Conservation (phyloP, 2,888 invertebrate genomes). For the Caprella mutica region DNA sequence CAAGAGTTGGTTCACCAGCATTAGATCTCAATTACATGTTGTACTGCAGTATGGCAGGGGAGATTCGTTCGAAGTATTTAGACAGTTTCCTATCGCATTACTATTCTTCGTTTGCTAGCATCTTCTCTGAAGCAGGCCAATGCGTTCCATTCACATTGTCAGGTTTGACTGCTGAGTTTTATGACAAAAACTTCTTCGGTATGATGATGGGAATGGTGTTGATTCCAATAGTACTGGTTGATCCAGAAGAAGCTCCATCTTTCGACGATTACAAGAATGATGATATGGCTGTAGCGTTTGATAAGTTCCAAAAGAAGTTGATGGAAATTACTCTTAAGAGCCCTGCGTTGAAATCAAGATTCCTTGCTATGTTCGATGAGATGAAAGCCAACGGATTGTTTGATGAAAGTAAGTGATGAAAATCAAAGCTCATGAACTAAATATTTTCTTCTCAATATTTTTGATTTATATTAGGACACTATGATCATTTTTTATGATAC, state of each 20-base stretch:
- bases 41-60: constrained; percentile 16
- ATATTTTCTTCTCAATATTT: no score
- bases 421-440: no score
- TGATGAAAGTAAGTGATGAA: no score
- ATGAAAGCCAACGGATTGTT: neutral
- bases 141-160: constrained; percentile 7
- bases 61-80: constrained; percentile 11
- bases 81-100: constrained; percentile 5
- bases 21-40: constrained; percentile 18
- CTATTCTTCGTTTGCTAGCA: constrained; percentile 8
- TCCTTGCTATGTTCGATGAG: no score
- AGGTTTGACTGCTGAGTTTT: neutral
- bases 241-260: neutral
- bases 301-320: neutral
- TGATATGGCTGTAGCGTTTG: neutral
- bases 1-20: constrained; percentile 9
- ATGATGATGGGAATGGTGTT: neutral
- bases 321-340: no score
- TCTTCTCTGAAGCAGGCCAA: constrained; percentile 3
- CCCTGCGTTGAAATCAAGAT: no score
- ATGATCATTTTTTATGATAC: no score
- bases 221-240: neutral
- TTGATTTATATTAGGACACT: no score
- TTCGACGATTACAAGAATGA: neutral
- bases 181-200: neutral